These are phyloP conservation scores for Drosophila macrospina DNA, from an alignment of 2,888 invertebrate species.

Conservation along the genomic window DNA sequence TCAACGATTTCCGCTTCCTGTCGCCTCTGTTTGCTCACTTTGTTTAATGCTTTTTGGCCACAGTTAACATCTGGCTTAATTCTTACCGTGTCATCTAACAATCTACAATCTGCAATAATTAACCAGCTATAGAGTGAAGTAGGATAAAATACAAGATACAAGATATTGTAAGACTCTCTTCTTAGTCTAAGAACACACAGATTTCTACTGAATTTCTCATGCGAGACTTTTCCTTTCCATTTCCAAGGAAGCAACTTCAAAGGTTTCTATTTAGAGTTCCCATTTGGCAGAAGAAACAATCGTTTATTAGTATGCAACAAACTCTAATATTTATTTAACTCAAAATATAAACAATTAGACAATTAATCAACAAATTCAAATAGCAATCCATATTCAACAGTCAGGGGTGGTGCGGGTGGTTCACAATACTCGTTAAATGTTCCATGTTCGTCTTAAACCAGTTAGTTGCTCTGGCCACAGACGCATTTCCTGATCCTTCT, in stretches of 20 bases:
- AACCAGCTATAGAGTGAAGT: too few relatives aligned
- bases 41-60: constrained; percentile 2
- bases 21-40: constrained; percentile 1
- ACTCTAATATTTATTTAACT: neutral
- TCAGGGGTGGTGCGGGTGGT: neutral
- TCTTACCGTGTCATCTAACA: neutral
- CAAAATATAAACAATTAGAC: too few relatives aligned
- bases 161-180: too few relatives aligned
- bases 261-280: too few relatives aligned
- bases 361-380: constrained; percentile 6
- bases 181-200: too few relatives aligned
- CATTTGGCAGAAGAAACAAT: neutral
- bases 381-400: neutral
- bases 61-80: neutral
- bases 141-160: too few relatives aligned
- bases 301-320: constrained; percentile 2
- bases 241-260: too few relatives aligned
- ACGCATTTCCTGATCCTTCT: constrained; percentile 1
- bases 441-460: neutral
- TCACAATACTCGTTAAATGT: neutral
- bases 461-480: neutral
- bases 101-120: too few relatives aligned
- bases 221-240: too few relatives aligned
- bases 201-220: too few relatives aligned
- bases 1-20: neutral